Conservation (phyloP, 2,888 invertebrate species). For the Slavum lentiscoides region DNA sequence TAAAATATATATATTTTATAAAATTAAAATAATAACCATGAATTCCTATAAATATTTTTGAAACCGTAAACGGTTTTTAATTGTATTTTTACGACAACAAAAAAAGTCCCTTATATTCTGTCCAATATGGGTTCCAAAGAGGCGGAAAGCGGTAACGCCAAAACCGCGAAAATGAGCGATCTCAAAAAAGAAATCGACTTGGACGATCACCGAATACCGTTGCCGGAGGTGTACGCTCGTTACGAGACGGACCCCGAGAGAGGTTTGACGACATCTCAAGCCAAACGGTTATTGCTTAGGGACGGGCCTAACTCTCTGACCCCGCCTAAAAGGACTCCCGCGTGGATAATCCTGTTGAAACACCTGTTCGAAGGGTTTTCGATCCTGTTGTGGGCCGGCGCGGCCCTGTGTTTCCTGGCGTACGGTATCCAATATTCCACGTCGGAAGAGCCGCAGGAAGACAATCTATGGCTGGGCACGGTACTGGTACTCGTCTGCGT, state of each 20-base stretch:
- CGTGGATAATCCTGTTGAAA: constrained; percentile 70
- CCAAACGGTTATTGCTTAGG: constrained; percentile 64
- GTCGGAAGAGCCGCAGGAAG: constrained; percentile 63
- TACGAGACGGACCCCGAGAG: constrained; percentile 60
- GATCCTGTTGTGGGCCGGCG: constrained; percentile 77
- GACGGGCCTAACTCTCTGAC: constrained; percentile 75
- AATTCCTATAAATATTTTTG: constrained; percentile 53
- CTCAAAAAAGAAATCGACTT: constrained; percentile 67
- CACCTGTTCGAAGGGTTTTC: constrained; percentile 75
- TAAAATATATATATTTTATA: constrained; percentile 35
- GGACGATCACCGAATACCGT: constrained; percentile 63
- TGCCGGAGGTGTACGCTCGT: constrained; percentile 60
- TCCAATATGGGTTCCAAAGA: constrained; percentile 51
- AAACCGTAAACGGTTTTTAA: constrained; percentile 48
- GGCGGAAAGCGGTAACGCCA: constrained; percentile 18
- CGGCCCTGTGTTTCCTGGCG: constrained; percentile 71
- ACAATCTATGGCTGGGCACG: constrained; percentile 66
- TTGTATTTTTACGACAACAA: constrained; percentile 48
- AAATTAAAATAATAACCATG: constrained; percentile 47
- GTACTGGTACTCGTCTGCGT: constrained; percentile 71
- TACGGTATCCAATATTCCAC: constrained; percentile 61
- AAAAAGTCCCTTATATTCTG: constrained; percentile 50
- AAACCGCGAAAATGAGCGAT: constrained; percentile 60
- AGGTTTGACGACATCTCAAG: constrained; percentile 69
- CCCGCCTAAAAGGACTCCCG: constrained; percentile 73